Evolutionary conservation across 35 echinoderm and acorn worm species (phyloP), one percentile per base, ranked within the genome.

Genomic region (Anneissia japonica): DNA sequence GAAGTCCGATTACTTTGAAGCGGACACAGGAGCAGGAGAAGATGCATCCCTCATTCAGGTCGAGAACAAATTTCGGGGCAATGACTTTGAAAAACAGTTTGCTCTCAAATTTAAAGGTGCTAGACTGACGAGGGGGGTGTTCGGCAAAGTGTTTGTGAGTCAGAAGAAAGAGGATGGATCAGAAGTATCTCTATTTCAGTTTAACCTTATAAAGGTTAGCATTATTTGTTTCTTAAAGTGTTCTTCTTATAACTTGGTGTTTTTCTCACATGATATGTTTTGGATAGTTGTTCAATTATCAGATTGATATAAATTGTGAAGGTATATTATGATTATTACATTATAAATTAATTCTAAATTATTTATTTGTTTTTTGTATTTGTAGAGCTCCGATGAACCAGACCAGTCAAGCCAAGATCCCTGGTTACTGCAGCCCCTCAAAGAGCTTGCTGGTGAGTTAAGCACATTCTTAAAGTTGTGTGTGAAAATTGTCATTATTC

Each of bases 31-130:
- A 17, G 92, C 92, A 0, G 88, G 89, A 38, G 92, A 94, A 39
- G 92, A 94, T 81, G 85, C 86, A 5, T 86, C 89, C 13, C 45
- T 99, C 36, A 90, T 94, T 82, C 87, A 99, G 86, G 34, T 91
- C 0, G 92, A 99, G 36, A 76, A 86, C 23, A 89, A 99, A 86
- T 99, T 91, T 87, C 86, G 45, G 39, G 96, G 96, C 13, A 84
- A 86, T 38, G 96, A 99, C 43, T 99, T 99, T 94, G 96, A 99
- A 74, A 91, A 86, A 84, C 92, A 99, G 37, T 99, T 99, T 99
- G 96, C 92, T 12, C 92, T 89, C 73, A 87, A 83, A 21, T 99
- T 99, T 79, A 99, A 84, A 55, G 91, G 91, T 28, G 37, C 79
- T 34, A 90, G 86, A 80, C 96, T 92, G 0, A 89, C 83, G 17